Conservation (phyloP, 2,113 vertebrate species). For the Ameiurus melas region DNA sequence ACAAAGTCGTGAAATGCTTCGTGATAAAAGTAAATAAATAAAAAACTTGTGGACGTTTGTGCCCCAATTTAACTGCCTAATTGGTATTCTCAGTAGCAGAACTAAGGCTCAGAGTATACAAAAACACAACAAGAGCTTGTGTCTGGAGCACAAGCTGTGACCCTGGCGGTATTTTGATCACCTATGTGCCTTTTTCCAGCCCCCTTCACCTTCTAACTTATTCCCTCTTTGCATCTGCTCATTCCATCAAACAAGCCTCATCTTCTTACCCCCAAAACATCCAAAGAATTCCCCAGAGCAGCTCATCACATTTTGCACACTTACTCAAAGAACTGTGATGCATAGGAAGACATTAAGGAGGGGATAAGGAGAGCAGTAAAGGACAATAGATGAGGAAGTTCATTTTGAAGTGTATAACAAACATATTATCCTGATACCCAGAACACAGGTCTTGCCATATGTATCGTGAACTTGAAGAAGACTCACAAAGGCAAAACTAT, state of each 20-base stretch:
- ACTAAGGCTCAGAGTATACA: neutral
- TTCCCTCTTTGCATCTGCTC: slow-evolving; percentile 24
- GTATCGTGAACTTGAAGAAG: neutral
- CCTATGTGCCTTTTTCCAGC: neutral
- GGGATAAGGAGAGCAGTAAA: neutral
- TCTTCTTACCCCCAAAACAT: slow-evolving; percentile 16
- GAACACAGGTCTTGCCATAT: neutral
- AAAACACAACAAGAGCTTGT: neutral
- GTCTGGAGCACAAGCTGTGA: slow-evolving; percentile 20
- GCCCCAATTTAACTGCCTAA: slow-evolving; percentile 20
- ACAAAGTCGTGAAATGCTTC: neutral
- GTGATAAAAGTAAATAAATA: neutral
- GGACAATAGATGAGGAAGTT: neutral
- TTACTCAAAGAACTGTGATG: slow-evolving; percentile 14
- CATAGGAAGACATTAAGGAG: neutral
- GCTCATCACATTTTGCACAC: slow-evolving; percentile 23
- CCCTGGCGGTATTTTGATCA: slow-evolving; percentile 33
- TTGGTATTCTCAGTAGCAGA: slow-evolving; percentile 31
- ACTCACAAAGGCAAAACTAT: neutral
- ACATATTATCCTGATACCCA: neutral
- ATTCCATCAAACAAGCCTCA: slow-evolving; percentile 28
- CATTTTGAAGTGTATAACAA: neutral
- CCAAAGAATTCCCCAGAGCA: neutral
- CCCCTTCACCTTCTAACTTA: neutral
- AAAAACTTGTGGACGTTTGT: slow-evolving; percentile 23